Percentiles rank a stretch among this genome's conserved stretches.
phyloP scores from a whole-genome alignment of 1,140 invertebrate genomes.

The Leptopilina clavipes region DNA sequence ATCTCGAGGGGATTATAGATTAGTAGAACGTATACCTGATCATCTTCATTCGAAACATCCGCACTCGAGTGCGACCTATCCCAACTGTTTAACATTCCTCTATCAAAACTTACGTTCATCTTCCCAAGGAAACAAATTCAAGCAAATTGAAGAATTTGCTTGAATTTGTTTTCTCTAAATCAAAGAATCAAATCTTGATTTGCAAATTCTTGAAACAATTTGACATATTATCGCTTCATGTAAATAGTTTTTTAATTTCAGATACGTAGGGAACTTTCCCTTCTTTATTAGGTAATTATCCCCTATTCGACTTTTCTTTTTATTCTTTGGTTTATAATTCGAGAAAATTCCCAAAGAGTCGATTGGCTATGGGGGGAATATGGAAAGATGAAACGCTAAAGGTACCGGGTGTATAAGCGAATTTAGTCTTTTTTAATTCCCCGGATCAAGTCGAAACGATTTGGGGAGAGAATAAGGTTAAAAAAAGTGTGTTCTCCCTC shows the following conservation, averaged over 20 bases:
- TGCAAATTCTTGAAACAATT: too few species aligned
- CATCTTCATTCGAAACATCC: constrained; percentile 24
- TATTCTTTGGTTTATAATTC: constrained; percentile 52
- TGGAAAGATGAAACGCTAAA: constrained; percentile 46
- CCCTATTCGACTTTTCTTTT: neutral
- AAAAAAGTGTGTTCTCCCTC: constrained; percentile 59
- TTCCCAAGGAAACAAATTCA: too few species aligned
- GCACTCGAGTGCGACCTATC: neutral
- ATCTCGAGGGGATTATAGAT: constrained; percentile 54
- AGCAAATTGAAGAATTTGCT: too few species aligned
- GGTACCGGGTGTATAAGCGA: constrained; percentile 62
- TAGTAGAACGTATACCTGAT: constrained; percentile 7
- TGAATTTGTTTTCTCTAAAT: too few species aligned
- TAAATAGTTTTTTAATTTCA: too few species aligned
- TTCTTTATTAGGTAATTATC: neutral
- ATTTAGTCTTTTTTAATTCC: constrained; percentile 73
- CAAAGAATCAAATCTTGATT: too few species aligned
- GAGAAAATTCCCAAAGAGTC: constrained; percentile 45
- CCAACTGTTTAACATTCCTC: neutral
- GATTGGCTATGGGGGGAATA: constrained; percentile 50
- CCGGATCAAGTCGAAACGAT: constrained; percentile 48
- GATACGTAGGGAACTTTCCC: too few species aligned
- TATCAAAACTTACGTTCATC: too few species aligned
- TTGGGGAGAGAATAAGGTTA: constrained; percentile 32
- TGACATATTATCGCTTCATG: too few species aligned